Conservation (phyloP, 2,888 invertebrate species). For the Lycia hirtaria region DNA sequence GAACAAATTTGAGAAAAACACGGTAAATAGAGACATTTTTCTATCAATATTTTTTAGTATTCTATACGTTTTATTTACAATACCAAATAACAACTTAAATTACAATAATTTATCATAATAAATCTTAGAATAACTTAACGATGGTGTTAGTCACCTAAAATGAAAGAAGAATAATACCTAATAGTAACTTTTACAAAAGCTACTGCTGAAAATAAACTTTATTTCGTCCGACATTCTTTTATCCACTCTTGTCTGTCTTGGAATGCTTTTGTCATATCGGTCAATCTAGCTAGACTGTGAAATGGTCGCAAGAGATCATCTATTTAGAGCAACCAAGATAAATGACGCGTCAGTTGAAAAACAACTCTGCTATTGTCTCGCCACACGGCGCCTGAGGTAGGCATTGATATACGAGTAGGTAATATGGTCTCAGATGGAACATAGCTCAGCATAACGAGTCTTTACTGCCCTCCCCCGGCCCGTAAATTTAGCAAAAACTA, state of each 20-base stretch:
- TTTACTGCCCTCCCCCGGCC: slow-evolving; percentile 75
- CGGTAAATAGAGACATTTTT: no score
- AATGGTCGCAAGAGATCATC: slow-evolving; percentile 22
- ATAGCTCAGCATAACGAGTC: slow-evolving; percentile 80
- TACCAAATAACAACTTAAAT: no score
- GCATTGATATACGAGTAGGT: slow-evolving; percentile 51
- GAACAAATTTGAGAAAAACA: no score
- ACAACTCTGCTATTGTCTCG: slow-evolving; percentile 35
- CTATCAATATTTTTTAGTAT: no score
- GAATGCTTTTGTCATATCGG: neutral
- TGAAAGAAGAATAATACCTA: no score
- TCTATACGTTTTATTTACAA: no score
- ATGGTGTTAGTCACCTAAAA: no score
- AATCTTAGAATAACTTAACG: no score
- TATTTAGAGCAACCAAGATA: slow-evolving; percentile 28
- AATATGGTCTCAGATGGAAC: slow-evolving; percentile 69
- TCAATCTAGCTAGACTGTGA: slow-evolving; percentile 10
- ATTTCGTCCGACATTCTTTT: no score
- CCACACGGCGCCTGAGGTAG: slow-evolving; percentile 49
- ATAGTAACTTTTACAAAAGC: no score
- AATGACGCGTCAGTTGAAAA: slow-evolving; percentile 23
- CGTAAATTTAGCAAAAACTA: slow-evolving; percentile 80
- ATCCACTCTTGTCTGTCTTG: slow-evolving; percentile 1
- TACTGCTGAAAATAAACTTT: no score
- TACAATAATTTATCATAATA: no score